These are phyloP conservation scores for Eulemur coronatus DNA, from an alignment of 2,797 vertebrate genomes.

Conservation along the genomic window DNA sequence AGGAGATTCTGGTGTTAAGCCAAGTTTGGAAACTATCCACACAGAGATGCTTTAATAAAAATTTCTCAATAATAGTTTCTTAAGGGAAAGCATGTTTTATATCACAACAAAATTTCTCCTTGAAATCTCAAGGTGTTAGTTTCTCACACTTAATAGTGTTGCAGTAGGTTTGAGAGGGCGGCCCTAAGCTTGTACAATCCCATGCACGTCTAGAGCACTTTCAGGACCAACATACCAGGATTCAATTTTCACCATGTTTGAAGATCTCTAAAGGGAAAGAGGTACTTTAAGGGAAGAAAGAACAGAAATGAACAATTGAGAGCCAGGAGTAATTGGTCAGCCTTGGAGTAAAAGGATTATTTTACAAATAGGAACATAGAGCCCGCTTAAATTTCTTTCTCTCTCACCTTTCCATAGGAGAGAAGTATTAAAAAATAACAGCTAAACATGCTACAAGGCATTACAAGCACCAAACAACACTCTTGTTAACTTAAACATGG, in stretches of 20 bases:
- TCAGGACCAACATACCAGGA: not conserved
- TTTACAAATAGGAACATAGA: not conserved
- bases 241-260: not conserved
- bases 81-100: not conserved
- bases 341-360: not conserved
- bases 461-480: not conserved
- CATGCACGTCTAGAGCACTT: not conserved
- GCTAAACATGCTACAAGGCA: not conserved
- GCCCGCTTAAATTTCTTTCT: not conserved
- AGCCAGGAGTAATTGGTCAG: not conserved
- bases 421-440: not conserved
- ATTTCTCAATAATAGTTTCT: not conserved
- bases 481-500: not conserved
- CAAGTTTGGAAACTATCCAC: not conserved
- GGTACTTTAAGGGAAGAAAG: rapidly evolving
- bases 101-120: not conserved
- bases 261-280: not conserved
- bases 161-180: not conserved
- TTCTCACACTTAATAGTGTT: not conserved
- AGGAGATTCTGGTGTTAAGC: not conserved
- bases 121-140: not conserved
- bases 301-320: not conserved
- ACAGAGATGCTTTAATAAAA: not conserved
- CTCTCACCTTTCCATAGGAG: not conserved
- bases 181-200: not conserved